Evolutionary conservation across 2,113 vertebrate genomes (phyloP).

Genomic region (Variabilichromis moorii): DNA sequence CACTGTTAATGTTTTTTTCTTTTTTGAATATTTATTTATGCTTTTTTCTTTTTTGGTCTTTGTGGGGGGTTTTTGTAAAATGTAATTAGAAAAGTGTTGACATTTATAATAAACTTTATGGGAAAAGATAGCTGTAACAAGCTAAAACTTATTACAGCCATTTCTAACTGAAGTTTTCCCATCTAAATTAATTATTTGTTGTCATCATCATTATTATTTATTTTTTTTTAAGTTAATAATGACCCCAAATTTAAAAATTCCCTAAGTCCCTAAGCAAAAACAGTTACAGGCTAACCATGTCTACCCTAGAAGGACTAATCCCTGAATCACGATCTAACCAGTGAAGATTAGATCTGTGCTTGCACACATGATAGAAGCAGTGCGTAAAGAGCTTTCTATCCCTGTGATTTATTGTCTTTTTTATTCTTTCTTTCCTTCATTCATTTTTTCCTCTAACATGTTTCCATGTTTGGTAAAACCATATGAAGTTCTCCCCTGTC

Average conservation of each 20-base stretch:
- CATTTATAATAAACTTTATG: neutral
- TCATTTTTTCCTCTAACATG: neutral
- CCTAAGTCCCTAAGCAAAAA: neutral
- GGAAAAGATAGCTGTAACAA: neutral
- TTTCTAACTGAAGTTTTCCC: neutral
- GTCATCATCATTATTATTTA: neutral
- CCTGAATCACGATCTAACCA: conserved; percentile 1
- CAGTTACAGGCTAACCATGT: neutral
- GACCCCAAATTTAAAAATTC: neutral
- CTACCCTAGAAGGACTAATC: neutral
- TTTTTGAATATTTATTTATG: neutral
- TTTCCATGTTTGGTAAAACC: conserved; percentile 54
- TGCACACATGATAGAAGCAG: neutral
- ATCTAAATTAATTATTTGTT: neutral
- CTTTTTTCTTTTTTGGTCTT: neutral
- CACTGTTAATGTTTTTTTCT: neutral
- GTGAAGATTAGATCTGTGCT: neutral
- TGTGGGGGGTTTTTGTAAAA: accelerated
- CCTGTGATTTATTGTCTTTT: neutral
- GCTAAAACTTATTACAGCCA: neutral
- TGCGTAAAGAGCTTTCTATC: conserved; percentile 5
- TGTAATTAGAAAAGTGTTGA: neutral
- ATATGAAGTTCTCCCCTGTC: conserved; percentile 62
- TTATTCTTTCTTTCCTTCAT: neutral
- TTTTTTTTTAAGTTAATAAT: neutral